Evolutionary conservation across 2,797 vertebrate species (phyloP), one percentile per base, ranked within the genome.

Genomic region (Poecilia picta): DNA sequence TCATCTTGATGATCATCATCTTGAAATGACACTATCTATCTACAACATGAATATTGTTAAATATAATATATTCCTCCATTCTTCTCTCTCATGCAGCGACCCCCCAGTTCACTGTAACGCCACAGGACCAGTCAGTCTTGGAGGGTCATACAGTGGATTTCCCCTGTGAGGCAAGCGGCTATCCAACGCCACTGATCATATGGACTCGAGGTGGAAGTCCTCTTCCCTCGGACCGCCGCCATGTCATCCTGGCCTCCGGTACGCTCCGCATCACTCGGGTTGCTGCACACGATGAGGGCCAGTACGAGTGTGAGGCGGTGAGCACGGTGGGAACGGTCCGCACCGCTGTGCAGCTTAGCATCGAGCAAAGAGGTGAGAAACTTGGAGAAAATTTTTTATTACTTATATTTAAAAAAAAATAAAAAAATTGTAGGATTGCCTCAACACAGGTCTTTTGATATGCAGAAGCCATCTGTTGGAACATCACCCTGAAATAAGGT

Each of bases 221-320:
- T 1, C 88, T 99, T 36, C 97, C 98, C 0, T 93, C 95, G 68
- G 98, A 99, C 87, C 95, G 97, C n/a, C 96, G 98, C 10, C 97
- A 98, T n/a, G 91, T 96, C 57, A 95, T 99, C 66, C 92, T 99
- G 1, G 97, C 98, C 0, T 95, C 97, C 0, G 98, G 98, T 28
- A 96, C 97, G 0, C 94, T 99, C 20, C 96, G 98, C 75, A 98
- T 99, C 93, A 95, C 96, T 5, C 94, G 94, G 0, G 97, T 99
- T 41, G 98, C 97, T 0, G 95, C 97, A 18, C 98, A 99, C 1
- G 98, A 99, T 74, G 98, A 98, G 90, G 98, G 98, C 76, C 97
- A 99, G 91, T 99, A 99, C 0, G 98, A 99, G 91, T 99, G 98
- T 88, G 98, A 99, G 91, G 98, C 98, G 0, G 96, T 98, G 86